A percentile compares a stretch with the other conserved stretches of the same genome.
Evolutionary conservation across 2,888 invertebrate species (phyloP).

Genomic region (Mactromeris polynyma): DNA sequence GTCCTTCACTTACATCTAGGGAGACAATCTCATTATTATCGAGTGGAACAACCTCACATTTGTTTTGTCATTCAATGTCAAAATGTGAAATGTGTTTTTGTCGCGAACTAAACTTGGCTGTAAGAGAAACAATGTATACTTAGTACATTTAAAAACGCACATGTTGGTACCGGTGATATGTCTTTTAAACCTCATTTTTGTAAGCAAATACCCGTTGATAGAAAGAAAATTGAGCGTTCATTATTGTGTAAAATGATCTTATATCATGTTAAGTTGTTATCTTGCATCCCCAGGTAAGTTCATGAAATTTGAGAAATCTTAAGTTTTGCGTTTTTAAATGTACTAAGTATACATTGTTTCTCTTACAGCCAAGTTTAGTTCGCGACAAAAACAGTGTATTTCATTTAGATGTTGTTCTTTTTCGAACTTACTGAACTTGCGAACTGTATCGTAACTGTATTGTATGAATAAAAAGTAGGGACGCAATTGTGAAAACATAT

Average conservation of each 20-base stretch:
- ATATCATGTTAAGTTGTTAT: too few relatives aligned
- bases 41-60: conserved; percentile 32
- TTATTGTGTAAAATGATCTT: too few relatives aligned
- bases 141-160: too few relatives aligned
- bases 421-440: not conserved
- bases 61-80: conserved; percentile 45
- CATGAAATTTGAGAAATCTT: too few relatives aligned
- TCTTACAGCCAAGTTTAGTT: conserved; percentile 17
- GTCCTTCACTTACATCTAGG: not conserved
- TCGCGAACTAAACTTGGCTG: conserved; percentile 19
- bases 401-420: not conserved
- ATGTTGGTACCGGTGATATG: too few relatives aligned
- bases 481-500: too few relatives aligned
- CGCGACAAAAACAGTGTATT: conserved; percentile 18
- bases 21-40: conserved; percentile 45
- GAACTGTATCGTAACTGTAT: not conserved
- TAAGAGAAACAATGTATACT: not conserved
- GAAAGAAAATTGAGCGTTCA: too few relatives aligned
- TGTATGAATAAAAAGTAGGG: not conserved
- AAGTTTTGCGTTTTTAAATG: too few relatives aligned
- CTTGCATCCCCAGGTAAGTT: too few relatives aligned
- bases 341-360: too few relatives aligned
- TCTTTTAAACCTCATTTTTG: too few relatives aligned
- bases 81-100: conserved; percentile 23
- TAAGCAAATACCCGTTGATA: too few relatives aligned